Evolutionary conservation across 2,888 invertebrate genomes (phyloP).

Genomic region (Harpagoxenus sublaevis): DNA sequence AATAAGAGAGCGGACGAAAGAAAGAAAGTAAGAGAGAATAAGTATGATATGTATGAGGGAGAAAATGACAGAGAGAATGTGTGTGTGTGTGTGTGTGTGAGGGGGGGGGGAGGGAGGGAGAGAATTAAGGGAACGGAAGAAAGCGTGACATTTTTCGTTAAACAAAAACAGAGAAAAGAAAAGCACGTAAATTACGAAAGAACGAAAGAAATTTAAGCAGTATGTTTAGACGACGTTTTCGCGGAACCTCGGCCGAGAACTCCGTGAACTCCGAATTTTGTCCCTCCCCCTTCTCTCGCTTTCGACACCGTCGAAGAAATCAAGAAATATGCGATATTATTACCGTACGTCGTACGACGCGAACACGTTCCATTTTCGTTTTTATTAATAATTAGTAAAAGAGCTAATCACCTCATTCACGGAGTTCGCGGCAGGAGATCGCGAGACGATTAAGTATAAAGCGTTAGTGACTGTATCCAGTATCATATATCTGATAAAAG

Average conservation of each 20-base stretch:
- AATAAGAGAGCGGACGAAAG: constrained; percentile 27
- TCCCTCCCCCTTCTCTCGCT: constrained; percentile 18
- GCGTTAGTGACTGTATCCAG: constrained; percentile 85
- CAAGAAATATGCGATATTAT: background rate
- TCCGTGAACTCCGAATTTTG: constrained; percentile 54
- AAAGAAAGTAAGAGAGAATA: constrained; percentile 23
- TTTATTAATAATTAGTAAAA: constrained; percentile 38
- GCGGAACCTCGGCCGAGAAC: constrained; percentile 65
- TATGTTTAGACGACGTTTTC: constrained; percentile 72
- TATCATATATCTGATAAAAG: constrained; percentile 85
- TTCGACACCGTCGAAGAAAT: constrained; percentile 3
- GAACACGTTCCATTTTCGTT: background rate
- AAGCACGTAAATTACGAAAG: constrained; percentile 48
- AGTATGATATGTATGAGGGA: background rate
- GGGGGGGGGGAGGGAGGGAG: constrained; percentile 23
- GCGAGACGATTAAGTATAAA: constrained; percentile 80
- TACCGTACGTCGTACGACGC: background rate
- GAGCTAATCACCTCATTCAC: constrained; percentile 53
- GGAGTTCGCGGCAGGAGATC: constrained; percentile 73
- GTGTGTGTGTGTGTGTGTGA: background rate
- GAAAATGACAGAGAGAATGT: background rate
- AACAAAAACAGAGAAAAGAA: constrained; percentile 35
- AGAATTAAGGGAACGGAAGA: constrained; percentile 26
- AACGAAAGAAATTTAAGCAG: constrained; percentile 67
- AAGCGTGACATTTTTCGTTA: constrained; percentile 59